Percentiles rank a stretch among this genome's conserved stretches.
Evolutionary conservation across 2,888 invertebrate genomes (phyloP).

Genomic region (Apoderus coryli): DNA sequence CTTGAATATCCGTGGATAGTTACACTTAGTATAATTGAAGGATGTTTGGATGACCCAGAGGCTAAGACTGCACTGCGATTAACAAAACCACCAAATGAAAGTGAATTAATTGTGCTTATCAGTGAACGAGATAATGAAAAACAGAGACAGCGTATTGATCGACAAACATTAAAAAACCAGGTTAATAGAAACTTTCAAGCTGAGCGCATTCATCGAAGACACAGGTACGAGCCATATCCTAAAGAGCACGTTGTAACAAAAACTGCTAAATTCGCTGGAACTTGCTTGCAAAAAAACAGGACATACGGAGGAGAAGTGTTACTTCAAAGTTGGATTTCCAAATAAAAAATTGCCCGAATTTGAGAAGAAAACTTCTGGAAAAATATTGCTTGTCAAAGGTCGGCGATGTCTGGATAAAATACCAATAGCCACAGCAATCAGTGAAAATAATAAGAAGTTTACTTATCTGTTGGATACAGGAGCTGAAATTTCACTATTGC

Average conservation of each 20-base stretch:
- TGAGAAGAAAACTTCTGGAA: conserved; percentile 6
- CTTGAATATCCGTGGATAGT: conserved; percentile 6
- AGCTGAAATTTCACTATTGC: conserved; percentile 9
- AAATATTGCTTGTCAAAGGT: conserved; percentile 7
- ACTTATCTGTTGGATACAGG: conserved; percentile 8
- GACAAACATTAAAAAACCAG: conserved; percentile 2
- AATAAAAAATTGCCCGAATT: conserved; percentile 4
- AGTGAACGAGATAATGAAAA: conserved; percentile 8
- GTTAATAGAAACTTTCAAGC: no score
- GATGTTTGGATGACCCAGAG: conserved; percentile 1
- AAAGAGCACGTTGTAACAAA: no score
- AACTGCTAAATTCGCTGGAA: conserved; percentile 3
- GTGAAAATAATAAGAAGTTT: conserved; percentile 8
- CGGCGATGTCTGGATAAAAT: conserved; percentile 6
- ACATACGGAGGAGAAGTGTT: no score
- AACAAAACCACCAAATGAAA: conserved; percentile 4
- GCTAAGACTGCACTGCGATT: conserved; percentile 6
- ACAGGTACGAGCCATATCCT: conserved; percentile 8
- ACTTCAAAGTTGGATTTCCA: conserved; percentile 5
- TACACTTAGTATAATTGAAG: conserved; percentile 6
- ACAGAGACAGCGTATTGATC: conserved; percentile 5
- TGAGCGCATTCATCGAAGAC: conserved; percentile 2
- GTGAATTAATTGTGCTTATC: conserved; percentile 7
- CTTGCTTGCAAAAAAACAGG: no score
- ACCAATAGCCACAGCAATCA: conserved; percentile 8